Evolutionary conservation across 2,113 vertebrate species (phyloP), one percentile per base, ranked within the genome.

Genomic region (Solenodon paradoxus): DNA sequence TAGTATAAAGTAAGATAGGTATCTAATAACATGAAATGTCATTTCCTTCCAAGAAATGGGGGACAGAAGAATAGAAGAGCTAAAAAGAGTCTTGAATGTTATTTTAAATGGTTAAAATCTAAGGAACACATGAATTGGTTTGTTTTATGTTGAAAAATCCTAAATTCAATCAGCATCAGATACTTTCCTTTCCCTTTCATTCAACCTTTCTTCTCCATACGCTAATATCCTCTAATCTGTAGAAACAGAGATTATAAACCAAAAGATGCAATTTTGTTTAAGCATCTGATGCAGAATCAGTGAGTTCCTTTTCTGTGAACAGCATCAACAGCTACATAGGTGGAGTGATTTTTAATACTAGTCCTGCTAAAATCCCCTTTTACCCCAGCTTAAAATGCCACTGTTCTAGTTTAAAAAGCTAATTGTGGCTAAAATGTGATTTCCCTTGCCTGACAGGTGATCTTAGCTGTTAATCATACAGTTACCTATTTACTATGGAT

Each of bases 251-350:
- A 32, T 35, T 40, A 74, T 26, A 90, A 71, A 1, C 40, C 28
- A 77, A 72, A 9, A 59, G 12, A 22, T 75, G 30, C 9, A 47
- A 47, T 92, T 93, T 96, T 53, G 57, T 95, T 92, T 68, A 89
- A 80, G 53, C 45, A 55, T 88, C 93, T 90, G 75, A 96, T 88
- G 71, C 93, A 55, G 45, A 85, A 90, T 72, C 66, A 95, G 19
- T 35, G 51, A 69, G 24, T 40, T 96, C 32, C 4, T 74, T 71
- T 69, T 79, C 30, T 1, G 0, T 24, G 30, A 30, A 32, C 17
- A 79, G 13, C 88, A 19, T 74, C 42, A 93, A 77, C 40, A 64
- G 2, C 42, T n/a, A 59, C 7, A 26, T 24, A 24, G 20, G 28
- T 35, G 3, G 4, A 9, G 16, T 0, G 0, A 13, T 63, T 72